Conservation (phyloP, 1,140 invertebrate genomes). For the Leptonema lineaticorne region DNA sequence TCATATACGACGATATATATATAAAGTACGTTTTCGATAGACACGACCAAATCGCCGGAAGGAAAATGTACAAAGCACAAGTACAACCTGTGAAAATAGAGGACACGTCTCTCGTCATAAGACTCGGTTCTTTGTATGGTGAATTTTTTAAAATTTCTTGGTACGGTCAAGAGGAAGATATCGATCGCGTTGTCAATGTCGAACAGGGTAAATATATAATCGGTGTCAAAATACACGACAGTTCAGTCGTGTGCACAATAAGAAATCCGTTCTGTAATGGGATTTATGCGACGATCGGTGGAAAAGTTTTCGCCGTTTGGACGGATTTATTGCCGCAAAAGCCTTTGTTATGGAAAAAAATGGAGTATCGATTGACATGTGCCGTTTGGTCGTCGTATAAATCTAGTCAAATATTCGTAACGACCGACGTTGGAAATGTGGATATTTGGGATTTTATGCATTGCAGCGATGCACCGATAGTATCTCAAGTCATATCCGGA, state of each 20-base stretch:
- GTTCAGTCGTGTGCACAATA: conserved; percentile 58
- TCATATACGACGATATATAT: conserved; percentile 45
- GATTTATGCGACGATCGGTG: conserved; percentile 60
- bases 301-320: conserved; percentile 62
- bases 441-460: conserved; percentile 62
- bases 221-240: conserved; percentile 63
- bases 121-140: conserved; percentile 54
- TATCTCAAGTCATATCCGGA: conserved; percentile 49
- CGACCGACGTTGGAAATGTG: conserved; percentile 56
- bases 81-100: conserved; percentile 42
- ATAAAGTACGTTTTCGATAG: conserved; percentile 47
- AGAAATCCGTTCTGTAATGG: conserved; percentile 59
- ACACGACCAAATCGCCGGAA: conserved; percentile 54
- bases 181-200: conserved; percentile 57
- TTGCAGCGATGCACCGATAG: conserved; percentile 55
- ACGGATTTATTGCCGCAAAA: conserved; percentile 51
- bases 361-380: conserved; percentile 53
- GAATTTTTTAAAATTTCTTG: conserved; percentile 57
- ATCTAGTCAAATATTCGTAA: conserved; percentile 55
- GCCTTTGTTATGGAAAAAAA: conserved; percentile 59
- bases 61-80: conserved; percentile 41
- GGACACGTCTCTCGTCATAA: conserved; percentile 48
- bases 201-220: conserved; percentile 55
- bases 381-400: conserved; percentile 55
- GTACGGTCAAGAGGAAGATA: conserved; percentile 63